phyloP scores from a whole-genome alignment of 2,888 invertebrate genomes.

The Tromatobia lineatoria region DNA sequence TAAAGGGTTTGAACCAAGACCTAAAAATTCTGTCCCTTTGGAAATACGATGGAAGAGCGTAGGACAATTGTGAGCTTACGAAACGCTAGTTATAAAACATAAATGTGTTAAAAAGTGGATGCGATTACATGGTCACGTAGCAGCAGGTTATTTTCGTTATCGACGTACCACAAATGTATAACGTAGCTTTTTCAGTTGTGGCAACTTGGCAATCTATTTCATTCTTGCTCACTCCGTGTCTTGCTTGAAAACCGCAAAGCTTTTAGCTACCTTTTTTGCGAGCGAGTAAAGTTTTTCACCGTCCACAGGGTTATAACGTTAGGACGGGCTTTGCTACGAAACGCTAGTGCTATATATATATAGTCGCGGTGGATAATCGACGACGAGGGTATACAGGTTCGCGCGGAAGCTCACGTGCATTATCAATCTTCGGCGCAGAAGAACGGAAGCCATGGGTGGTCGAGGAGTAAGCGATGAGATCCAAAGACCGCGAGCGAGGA shows the following conservation, averaged over 20 bases:
- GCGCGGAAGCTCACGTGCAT: slow-evolving; percentile 54
- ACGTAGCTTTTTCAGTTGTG: not conserved
- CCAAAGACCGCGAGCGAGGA: slow-evolving; percentile 36
- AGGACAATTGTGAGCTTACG: too few species aligned
- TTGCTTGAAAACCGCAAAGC: slow-evolving; percentile 17
- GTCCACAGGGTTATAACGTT: slow-evolving; percentile 21
- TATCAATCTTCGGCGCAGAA: slow-evolving; percentile 64
- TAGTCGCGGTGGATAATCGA: slow-evolving; percentile 59
- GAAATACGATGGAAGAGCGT: too few species aligned
- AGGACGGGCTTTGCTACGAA: slow-evolving; percentile 19
- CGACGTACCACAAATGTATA: not conserved
- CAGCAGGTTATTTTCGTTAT: not conserved
- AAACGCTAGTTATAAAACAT: too few species aligned
- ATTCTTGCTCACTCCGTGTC: not conserved
- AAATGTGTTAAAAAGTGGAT: too few species aligned
- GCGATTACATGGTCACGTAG: not conserved
- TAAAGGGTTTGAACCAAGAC: too few species aligned
- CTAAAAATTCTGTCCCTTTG: too few species aligned
- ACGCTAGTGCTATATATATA: slow-evolving; percentile 16
- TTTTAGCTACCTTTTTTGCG: slow-evolving; percentile 25
- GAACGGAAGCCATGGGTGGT: slow-evolving; percentile 63
- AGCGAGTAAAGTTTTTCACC: slow-evolving; percentile 37
- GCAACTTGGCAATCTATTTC: slow-evolving; percentile 23
- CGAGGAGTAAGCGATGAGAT: slow-evolving; percentile 55
- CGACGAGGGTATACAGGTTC: slow-evolving; percentile 49